Base-by-base conservation (phyloP, 2,113 vertebrate genomes). In the Triplophysa rosa region DNA sequence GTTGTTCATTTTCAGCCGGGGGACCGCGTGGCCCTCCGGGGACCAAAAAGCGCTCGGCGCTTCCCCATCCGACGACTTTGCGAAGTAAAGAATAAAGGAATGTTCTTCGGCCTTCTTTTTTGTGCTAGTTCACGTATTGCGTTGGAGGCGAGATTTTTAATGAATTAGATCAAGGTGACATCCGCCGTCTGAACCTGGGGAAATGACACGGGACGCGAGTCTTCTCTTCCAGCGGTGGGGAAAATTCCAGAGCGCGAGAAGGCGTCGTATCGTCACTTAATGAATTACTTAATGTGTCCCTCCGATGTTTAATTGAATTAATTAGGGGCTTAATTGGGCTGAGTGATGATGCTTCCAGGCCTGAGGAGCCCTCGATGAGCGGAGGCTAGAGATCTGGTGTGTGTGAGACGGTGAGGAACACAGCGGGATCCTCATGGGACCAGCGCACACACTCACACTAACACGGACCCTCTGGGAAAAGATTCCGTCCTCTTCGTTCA, bases 301-400 rank as follows among this genome's bases (percentile, higher is more conserved):
- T 88, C 72, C 73, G 47, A 78, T 72, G 71, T 84, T 85, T 88
- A 88, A 88, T 86, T 86, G 84, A 88, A 88, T 88, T 86, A 88
- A 88, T 88, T 86, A 86, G 84, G 74, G 80, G 85, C 76, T 71
- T 88, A 88, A 88, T 86, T 88, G 87, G 86, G 80, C 84, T 83
- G 75, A 87, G 85, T 84, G 83, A 85, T 83, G 82, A 88, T 88
- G 83, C 83, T 88, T 86, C 79, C 79, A 83, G 85, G 81, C 78
- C 72, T 85, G 77, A 79, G 66, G 26, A 81, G 86, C 63, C 70
- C 75, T 80, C 68, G 68, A 82, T 84, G 82, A 82, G 74, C 67
- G 75, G 63, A 83, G 84, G 82, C 84, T 82, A 78, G 61, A 54
- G 71, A 59, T 84, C 67, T 37, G 69, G 47, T 79, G 78, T 54